Evolutionary conservation across 2,113 vertebrate species (phyloP), one percentile per base, ranked within the genome.

Genomic region (Cebus imitator): DNA sequence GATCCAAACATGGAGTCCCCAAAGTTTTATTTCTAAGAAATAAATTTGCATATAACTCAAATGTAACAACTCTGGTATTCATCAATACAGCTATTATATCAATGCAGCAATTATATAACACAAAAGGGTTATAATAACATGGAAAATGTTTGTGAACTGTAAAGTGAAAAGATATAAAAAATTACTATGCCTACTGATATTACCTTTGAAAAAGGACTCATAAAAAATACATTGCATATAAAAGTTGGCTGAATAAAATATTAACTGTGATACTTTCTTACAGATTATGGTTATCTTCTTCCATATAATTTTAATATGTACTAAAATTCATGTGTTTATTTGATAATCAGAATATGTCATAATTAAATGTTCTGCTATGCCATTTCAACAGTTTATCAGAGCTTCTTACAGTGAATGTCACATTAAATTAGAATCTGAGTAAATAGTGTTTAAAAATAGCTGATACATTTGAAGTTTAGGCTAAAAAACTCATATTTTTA

Each of bases 81-180:
- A 72, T 37, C 75, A 72, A 21, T 75, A 43, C 23, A 14, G 40
- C 23, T 23, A 27, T 75, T 27, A 75, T 6, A 43, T 43, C 40
- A n/a, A 23, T 12, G 50, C 6, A 48, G 37, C 16, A 6, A 14
- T 45, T 32, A 43, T 21, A 17, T 27, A 58, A 64, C 27, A 87
- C 3, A 9, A 35, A 81, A 37, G 50, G 20, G 17, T 37, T 32
- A 12, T 2, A 12, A 58, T 1, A 5, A 48, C 35, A 1, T 0
- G 86, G 10, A 45, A 75, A 40, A 30, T 40, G 7, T 32, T 73
- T n/a, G 2, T 20, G 43, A 82, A 72, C 40, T 10, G 10, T 50
- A 11, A 52, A 25, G 66, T 18, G 25, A 61, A 81, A 75, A 75
- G 32, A 21, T 64, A 52, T 0, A 52, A 7, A 50, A 81, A 75